A percentile compares a stretch with the other conserved stretches of the same genome.
Evolutionary conservation across 2,888 invertebrate genomes (phyloP).

Genomic region (Heliconius aoede): DNA sequence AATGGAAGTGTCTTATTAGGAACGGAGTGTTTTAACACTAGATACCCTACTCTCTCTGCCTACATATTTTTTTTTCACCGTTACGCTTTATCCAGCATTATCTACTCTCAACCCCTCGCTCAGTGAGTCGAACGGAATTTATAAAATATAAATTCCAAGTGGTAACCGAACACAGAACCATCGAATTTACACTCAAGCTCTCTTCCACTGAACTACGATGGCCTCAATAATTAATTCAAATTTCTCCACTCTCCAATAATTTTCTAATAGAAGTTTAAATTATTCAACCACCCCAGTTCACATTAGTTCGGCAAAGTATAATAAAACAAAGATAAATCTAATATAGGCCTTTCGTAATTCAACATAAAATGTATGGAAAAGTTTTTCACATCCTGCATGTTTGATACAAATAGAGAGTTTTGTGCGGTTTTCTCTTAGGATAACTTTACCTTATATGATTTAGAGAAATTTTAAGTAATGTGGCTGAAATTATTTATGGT

Average conservation of each 20-base stretch:
- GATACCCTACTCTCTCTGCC: neutral
- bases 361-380: constrained; percentile 15
- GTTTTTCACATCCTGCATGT: constrained; percentile 21
- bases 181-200: no score
- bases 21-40: neutral
- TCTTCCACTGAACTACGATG: no score
- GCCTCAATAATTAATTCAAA: no score
- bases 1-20: neutral
- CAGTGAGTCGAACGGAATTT: no score
- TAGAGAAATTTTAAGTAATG: constrained; percentile 10
- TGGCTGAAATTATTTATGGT: constrained; percentile 7
- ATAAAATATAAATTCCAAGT: no score
- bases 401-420: constrained; percentile 16
- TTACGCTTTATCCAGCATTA: no score
- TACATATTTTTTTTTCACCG: neutral
- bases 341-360: constrained; percentile 13
- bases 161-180: no score
- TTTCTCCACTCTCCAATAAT: neutral
- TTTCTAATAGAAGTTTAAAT: neutral
- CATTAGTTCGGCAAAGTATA: constrained; percentile 3
- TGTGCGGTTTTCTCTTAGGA: constrained; percentile 21
- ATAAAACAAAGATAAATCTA: constrained; percentile 25
- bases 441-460: constrained; percentile 16
- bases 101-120: no score
- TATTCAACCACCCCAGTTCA: neutral